Base-by-base conservation (phyloP, 2,113 vertebrate genomes). In the Etheostoma spectabile region DNA sequence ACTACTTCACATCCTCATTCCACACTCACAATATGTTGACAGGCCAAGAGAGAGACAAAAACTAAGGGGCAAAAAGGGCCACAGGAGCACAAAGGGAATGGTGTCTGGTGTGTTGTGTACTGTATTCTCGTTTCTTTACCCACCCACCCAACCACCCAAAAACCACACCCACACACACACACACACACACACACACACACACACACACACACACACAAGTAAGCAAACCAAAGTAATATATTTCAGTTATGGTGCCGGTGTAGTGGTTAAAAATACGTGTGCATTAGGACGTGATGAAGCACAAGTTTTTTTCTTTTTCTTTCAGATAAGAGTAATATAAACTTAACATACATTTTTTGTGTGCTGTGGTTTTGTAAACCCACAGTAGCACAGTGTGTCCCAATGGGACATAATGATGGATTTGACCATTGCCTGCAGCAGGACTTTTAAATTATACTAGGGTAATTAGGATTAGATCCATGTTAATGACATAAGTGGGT, bases 1-100 rank as follows among this genome's bases (percentile, higher is more conserved):
- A 83, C 63, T 42, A 80, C 77, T 68, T 81, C 66, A 80, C 77
- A 77, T 82, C 69, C 80, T 77, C 66, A 67, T 86, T 48, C 64
- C 33, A 76, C 72, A 51, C 67, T 72, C 24, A 33, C 5, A 48
- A 74, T 77, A 45, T 74, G 79, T 74, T 82, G 80, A 87, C 88
- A 84, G 82, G 66, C 63, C 18, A 14, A 65, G 63, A 70, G 61
- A 82, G 42, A 46, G 62, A 57, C 24, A 60, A 51, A 79, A 65
- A 49, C 46, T 83, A 83, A 74, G n/a, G 60, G 38, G 56, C 18
- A 4, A 46, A 77, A 79, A 57, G 56, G 67, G 65, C 46, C 48
- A 78, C 38, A 80, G 59, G 76, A 80, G 74, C 76, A 74, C 33
- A 56, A 0, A 18, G 71, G 51, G 74, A 68, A 67, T 62, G 12